phyloP scores from a whole-genome alignment of 1,140 invertebrate genomes.

The Achroia grisella region DNA sequence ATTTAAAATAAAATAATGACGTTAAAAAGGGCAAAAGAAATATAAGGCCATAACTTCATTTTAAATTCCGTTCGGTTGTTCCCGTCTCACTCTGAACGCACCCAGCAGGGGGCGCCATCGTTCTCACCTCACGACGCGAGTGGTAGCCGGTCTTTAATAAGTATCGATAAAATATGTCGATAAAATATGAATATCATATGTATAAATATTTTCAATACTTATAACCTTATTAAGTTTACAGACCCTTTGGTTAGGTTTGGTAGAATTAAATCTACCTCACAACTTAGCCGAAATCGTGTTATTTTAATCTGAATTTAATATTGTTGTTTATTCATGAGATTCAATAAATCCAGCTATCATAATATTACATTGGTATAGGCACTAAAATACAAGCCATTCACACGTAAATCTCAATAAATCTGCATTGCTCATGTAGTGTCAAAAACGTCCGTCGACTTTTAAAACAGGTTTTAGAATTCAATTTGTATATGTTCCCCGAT shows the following conservation, averaged over 20 bases:
- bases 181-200: conserved; percentile 64
- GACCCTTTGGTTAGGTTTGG: neutral
- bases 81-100: conserved; percentile 55
- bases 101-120: conserved; percentile 67
- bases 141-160: conserved; percentile 72
- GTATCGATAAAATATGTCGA: conserved; percentile 71
- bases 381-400: conserved; percentile 32
- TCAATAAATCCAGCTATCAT: conserved; percentile 27
- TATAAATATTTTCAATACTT: conserved; percentile 68
- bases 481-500: conserved; percentile 54
- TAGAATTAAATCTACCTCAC: neutral
- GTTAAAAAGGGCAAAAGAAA: conserved; percentile 49
- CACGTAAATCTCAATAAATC: conserved; percentile 36
- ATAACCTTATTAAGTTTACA: conserved; percentile 33
- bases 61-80: conserved; percentile 66
- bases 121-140: conserved; percentile 71
- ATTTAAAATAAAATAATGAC: conserved; percentile 51
- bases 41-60: conserved; percentile 64
- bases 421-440: conserved; percentile 25
- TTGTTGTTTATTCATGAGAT: conserved; percentile 1
- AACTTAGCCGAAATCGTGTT: too few species aligned
- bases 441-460: conserved; percentile 20
- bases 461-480: conserved; percentile 45
- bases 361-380: conserved; percentile 27
- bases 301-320: too few species aligned